Conservation (phyloP, 1,140 invertebrate genomes). For the Amphibalanus amphitrite region DNA sequence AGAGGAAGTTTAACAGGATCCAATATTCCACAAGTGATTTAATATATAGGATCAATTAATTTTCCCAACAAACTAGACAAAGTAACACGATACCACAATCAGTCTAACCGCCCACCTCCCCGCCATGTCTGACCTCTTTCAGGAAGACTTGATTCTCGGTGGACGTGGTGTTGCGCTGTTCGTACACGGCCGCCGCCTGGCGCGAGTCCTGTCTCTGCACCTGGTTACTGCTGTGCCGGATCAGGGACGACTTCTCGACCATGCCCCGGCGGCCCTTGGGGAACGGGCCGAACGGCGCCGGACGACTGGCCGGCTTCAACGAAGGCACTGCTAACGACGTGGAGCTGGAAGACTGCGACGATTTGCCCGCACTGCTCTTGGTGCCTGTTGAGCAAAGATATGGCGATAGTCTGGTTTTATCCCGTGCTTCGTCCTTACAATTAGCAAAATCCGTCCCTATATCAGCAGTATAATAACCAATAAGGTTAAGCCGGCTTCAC, state of each 20-base stretch:
- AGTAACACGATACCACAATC: too few species aligned
- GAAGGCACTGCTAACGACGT: neutral
- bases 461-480: too few species aligned
- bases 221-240: constrained; percentile 45
- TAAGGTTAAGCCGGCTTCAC: too few species aligned
- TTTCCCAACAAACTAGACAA: too few species aligned
- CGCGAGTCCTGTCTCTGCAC: neutral
- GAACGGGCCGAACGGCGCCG: constrained; percentile 33
- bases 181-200: constrained; percentile 10
- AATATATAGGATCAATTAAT: too few species aligned
- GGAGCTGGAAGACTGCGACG: constrained; percentile 3
- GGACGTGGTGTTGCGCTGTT: constrained; percentile 35
- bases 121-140: constrained; percentile 42
- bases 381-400: constrained; percentile 7
- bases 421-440: too few species aligned
- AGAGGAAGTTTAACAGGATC: too few species aligned
- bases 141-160: constrained; percentile 73
- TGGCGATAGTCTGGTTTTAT: too few species aligned
- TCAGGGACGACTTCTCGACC: constrained; percentile 75
- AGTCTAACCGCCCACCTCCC: too few species aligned
- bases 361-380: constrained; percentile 2
- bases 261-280: constrained; percentile 48
- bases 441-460: too few species aligned
- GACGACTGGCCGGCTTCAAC: neutral
- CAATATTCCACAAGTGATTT: too few species aligned